These are phyloP conservation scores for Uropsilus gracilis DNA, from an alignment of 2,113 vertebrate genomes.

Conservation along the genomic window DNA sequence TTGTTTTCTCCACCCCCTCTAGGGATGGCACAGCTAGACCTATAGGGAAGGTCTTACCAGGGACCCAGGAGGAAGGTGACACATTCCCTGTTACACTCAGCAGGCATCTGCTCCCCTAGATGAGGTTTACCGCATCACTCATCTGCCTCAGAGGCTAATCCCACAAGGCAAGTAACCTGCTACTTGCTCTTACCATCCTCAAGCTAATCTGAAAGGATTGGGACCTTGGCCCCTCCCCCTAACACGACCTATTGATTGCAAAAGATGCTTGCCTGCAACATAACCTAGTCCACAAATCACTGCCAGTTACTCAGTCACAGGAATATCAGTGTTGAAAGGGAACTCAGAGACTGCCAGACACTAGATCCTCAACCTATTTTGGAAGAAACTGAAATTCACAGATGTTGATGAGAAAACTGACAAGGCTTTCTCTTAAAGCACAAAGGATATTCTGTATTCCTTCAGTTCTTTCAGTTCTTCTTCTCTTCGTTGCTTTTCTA, in stretches of 20 bases:
- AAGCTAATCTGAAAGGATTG: slow-evolving; percentile 27
- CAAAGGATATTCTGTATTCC: slow-evolving; percentile 99
- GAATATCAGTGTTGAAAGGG: not conserved
- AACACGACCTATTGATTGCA: not conserved
- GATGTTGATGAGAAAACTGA: not conserved
- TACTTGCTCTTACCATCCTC: slow-evolving; percentile 1
- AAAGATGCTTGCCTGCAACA: not conserved
- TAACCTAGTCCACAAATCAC: not conserved
- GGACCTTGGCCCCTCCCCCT: not conserved
- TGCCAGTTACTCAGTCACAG: not conserved
- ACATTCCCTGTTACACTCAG: slow-evolving; percentile 23
- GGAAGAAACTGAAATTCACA: not conserved
- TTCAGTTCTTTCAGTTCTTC: slow-evolving; percentile 95
- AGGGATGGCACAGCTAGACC: not conserved
- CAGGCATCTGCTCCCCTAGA: slow-evolving; percentile 14
- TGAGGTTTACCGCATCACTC: not conserved
- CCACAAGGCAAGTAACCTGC: not conserved
- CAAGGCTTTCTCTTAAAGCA: not conserved
- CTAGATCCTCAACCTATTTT: not conserved
- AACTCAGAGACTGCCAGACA: not conserved
- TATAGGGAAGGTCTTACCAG: not conserved
- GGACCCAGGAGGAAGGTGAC: not conserved
- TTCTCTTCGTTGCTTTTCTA: slow-evolving; percentile 97
- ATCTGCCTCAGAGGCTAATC: slow-evolving; percentile 42
- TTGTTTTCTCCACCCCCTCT: not conserved